Evolutionary conservation across 2,888 invertebrate genomes (phyloP).

Genomic region (Plebejus melissa): DNA sequence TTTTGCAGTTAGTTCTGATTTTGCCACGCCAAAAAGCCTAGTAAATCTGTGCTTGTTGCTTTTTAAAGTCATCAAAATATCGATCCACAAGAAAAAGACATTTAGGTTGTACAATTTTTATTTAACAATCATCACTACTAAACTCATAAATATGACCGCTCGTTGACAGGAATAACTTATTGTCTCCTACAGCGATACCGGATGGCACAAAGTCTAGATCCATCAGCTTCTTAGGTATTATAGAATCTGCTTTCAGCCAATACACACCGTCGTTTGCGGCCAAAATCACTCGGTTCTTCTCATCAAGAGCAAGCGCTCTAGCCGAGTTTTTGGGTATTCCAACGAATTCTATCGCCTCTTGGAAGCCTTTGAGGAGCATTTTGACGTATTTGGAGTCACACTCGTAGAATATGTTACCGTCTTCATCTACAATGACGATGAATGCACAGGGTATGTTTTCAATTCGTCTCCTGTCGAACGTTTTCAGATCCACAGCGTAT

Average conservation of each 20-base stretch:
- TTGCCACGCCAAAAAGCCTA: no score
- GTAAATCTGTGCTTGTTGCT: no score
- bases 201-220: slow-evolving; percentile 61
- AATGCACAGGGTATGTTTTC: slow-evolving; percentile 63
- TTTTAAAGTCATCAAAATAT: no score
- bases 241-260: slow-evolving; percentile 52
- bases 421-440: slow-evolving; percentile 60
- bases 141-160: slow-evolving; percentile 64
- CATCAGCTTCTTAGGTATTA: slow-evolving; percentile 68
- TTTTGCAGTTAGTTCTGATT: no score
- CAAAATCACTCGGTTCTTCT: slow-evolving; percentile 49
- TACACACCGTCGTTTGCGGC: slow-evolving; percentile 69
- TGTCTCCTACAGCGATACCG: slow-evolving; percentile 53
- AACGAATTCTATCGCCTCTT: slow-evolving; percentile 66
- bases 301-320: slow-evolving; percentile 56
- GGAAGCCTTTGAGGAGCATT: slow-evolving; percentile 61
- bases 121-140: slow-evolving; percentile 43
- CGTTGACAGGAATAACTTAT: slow-evolving; percentile 55
- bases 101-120: slow-evolving; percentile 6
- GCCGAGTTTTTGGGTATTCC: slow-evolving; percentile 64
- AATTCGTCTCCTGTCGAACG: slow-evolving; percentile 56
- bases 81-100: background rate
- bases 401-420: slow-evolving; percentile 64
- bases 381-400: slow-evolving; percentile 71
- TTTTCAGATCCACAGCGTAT: slow-evolving; percentile 51